Evolutionary conservation across 2,113 vertebrate genomes (phyloP).

Genomic region (Lasiurus borealis): DNA sequence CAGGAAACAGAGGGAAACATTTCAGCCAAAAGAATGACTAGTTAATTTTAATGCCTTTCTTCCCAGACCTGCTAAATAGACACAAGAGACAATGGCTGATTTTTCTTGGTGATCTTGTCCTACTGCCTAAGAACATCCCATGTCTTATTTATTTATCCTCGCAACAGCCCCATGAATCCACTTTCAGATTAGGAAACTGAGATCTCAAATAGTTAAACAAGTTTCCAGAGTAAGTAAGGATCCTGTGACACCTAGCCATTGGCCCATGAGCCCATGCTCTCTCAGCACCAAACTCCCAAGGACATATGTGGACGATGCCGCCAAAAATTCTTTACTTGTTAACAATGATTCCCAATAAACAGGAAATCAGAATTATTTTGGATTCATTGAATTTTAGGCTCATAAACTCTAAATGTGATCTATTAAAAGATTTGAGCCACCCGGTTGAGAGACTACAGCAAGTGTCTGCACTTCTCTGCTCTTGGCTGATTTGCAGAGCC

Average conservation of each 20-base stretch:
- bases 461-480: not conserved
- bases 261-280: not conserved
- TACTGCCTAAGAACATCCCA: not conserved
- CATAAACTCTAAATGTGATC: not conserved
- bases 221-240: not conserved
- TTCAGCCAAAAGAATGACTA: not conserved
- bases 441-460: not conserved
- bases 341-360: not conserved
- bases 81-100: not conserved
- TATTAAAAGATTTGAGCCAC: not conserved
- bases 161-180: not conserved
- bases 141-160: not conserved
- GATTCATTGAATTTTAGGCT: not conserved
- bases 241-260: not conserved
- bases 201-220: not conserved
- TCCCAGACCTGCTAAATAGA: not conserved
- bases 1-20: conserved; percentile 8
- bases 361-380: not conserved
- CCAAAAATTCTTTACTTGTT: not conserved
- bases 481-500: not conserved
- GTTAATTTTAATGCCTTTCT: not conserved
- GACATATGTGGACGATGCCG: not conserved
- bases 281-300: not conserved
- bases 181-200: not conserved
- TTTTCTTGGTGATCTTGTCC: not conserved